Evolutionary conservation across 2,113 vertebrate species (phyloP).

Genomic region (Hypocryptadius cinnamomeus): DNA sequence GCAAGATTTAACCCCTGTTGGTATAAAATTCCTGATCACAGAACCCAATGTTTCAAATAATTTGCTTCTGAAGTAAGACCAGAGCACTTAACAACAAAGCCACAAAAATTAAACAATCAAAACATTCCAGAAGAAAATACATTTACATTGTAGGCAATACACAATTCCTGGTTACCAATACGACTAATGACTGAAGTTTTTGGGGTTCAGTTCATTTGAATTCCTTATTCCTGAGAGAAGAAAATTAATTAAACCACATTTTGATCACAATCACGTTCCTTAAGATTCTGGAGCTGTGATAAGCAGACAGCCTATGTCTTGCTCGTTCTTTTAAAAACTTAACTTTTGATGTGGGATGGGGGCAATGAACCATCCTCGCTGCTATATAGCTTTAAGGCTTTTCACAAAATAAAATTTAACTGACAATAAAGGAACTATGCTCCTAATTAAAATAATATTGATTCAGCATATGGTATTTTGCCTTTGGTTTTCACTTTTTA

Average conservation of each 20-base stretch:
- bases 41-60: not conserved
- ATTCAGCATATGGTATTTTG: slow-evolving; percentile 54
- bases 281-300: not conserved
- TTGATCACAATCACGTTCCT: not conserved
- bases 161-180: not conserved
- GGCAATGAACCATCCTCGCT: slow-evolving; percentile 6
- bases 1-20: not conserved
- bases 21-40: not conserved
- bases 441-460: slow-evolving; percentile 59
- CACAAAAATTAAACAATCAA: not conserved
- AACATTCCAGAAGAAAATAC: not conserved
- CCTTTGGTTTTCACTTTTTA: slow-evolving; percentile 56
- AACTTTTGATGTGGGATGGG: not conserved
- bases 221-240: slow-evolving; percentile 1
- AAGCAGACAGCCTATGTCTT: not conserved
- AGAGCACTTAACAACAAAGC: not conserved
- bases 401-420: slow-evolving; percentile 40
- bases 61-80: not conserved
- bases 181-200: not conserved
- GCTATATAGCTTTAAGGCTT: slow-evolving; percentile 23
- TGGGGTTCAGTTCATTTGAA: slow-evolving; percentile 1
- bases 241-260: slow-evolving; percentile 32
- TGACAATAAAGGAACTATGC: slow-evolving; percentile 23
- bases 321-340: slow-evolving; percentile 11
- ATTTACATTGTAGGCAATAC: not conserved